Base-by-base conservation (phyloP, 2,113 vertebrate species). In the Ginglymostoma cirratum region DNA sequence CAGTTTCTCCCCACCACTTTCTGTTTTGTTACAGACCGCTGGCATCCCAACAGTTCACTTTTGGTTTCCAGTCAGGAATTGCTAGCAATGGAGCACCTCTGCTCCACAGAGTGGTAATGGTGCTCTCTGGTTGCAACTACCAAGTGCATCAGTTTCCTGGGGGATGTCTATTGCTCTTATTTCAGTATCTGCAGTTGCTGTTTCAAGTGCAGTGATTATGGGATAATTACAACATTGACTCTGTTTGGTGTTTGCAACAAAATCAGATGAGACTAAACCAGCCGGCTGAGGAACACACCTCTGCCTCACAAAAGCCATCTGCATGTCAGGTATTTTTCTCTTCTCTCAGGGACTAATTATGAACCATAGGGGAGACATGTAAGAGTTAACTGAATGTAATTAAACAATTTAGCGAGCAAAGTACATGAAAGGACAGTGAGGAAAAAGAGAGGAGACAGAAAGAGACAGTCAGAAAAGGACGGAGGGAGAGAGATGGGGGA, bases 201-300 rank as follows among this genome's bases (percentile, higher is more conserved):
- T 97, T 97, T 97, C 96, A 96, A 97, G 96, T 96, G 96, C 96
- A 97, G 97, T 96, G 96, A 96, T 96, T 97, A 96, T 97, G 97
- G 97, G 97, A 97, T 97, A 97, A 97, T 97, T 97, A 96, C 97
- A 97, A 95, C 90, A 96, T 97, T 97, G 96, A 95, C 97, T 97
- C 96, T 97, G 89, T 97, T 97, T 97, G 96, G 97, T 97, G 97
- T 96, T 96, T 96, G 96, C 95, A 97, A 96, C 96, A 94, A 78
- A 97, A 97, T 97, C 97, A 96, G 85, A 86, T 94, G 96, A 96
- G 96, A 96, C 66, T 70, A 95, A 96, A n/a, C 67, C 96, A 95
- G 89, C 34, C n/a, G 34, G 89, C 30, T 92, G 89, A 96, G 95
- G 85, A 96, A 96, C 90, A 96, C 89, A 96, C 96, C 96, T 89